These are phyloP conservation scores for Epistrophe grossulariae DNA, from an alignment of 2,888 invertebrate species.

Conservation along the genomic window DNA sequence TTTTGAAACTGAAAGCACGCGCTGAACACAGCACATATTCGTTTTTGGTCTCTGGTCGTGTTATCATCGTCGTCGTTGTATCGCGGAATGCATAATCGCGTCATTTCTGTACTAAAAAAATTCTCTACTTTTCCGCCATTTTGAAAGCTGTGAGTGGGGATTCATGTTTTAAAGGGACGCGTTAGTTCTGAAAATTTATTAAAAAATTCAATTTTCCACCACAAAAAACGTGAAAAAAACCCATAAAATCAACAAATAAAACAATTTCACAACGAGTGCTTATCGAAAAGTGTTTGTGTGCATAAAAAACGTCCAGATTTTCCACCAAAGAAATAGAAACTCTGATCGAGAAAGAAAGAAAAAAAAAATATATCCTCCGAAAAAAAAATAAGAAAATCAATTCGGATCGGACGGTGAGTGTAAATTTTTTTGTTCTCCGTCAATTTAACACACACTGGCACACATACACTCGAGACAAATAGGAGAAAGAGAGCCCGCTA, in stretches of 20 bases:
- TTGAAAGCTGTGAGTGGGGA: constrained; percentile 84
- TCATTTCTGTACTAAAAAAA: constrained; percentile 83
- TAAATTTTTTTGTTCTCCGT: constrained; percentile 73
- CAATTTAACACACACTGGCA: constrained; percentile 61
- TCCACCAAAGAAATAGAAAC: constrained; percentile 49
- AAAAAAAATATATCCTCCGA: constrained; percentile 61
- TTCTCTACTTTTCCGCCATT: constrained; percentile 82
- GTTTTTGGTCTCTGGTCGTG: constrained; percentile 8
- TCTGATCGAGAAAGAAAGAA: constrained; percentile 53
- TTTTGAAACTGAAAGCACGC: neutral
- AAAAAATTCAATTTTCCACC: constrained; percentile 77
- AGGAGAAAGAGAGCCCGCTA: neutral
- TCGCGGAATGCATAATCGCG: constrained; percentile 80
- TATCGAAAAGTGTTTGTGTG: constrained; percentile 69
- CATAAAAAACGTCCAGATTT: constrained; percentile 69
- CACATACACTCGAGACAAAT: constrained; percentile 35
- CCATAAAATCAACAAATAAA: constrained; percentile 58
- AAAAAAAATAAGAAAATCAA: constrained; percentile 75
- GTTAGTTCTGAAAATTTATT: constrained; percentile 81
- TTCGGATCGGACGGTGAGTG: constrained; percentile 76
- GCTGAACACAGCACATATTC: constrained; percentile 41
- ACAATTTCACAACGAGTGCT: constrained; percentile 63
- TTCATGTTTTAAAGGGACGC: constrained; percentile 82
- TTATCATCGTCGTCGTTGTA: constrained; percentile 45
- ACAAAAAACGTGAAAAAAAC: constrained; percentile 62